phyloP scores from a whole-genome alignment of 2,888 invertebrate species.

The Tenthredo amoena region DNA sequence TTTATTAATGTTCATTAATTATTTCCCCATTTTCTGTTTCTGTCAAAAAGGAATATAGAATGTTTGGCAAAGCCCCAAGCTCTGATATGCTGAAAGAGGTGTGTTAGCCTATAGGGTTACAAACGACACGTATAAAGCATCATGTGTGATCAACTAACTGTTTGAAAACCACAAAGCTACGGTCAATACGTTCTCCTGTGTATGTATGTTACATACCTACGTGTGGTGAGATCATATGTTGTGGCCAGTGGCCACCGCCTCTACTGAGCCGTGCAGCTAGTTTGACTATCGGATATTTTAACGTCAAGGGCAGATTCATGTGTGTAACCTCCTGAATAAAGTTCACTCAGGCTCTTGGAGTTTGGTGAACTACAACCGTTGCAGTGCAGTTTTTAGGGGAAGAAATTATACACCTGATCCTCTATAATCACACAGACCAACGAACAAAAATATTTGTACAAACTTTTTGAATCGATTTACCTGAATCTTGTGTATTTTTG shows the following conservation, averaged over 20 bases:
- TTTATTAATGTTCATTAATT: neutral
- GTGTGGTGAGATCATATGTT: constrained; percentile 54
- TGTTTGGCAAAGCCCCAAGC: neutral
- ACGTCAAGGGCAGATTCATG: neutral
- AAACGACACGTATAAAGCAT: neutral
- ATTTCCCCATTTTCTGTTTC: neutral
- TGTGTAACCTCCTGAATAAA: neutral
- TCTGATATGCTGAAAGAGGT: neutral
- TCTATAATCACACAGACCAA: too few relatives aligned
- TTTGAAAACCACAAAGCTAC: constrained; percentile 69
- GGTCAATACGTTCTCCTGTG: constrained; percentile 72
- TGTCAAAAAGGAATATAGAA: neutral
- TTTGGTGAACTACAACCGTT: neutral
- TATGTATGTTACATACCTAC: neutral
- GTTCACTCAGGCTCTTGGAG: neutral
- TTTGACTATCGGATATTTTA: constrained; percentile 34
- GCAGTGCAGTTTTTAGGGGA: neutral
- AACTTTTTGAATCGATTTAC: too few relatives aligned
- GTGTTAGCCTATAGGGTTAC: neutral
- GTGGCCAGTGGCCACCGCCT: constrained; percentile 6
- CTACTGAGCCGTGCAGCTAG: neutral
- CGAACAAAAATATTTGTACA: too few relatives aligned
- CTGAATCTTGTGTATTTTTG: too few relatives aligned
- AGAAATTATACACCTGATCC: neutral
- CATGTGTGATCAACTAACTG: constrained; percentile 52